Percentiles rank a stretch among this genome's conserved stretches.
phyloP scores from a whole-genome alignment of 2,888 invertebrate genomes.

The Clistopyga incitator region DNA sequence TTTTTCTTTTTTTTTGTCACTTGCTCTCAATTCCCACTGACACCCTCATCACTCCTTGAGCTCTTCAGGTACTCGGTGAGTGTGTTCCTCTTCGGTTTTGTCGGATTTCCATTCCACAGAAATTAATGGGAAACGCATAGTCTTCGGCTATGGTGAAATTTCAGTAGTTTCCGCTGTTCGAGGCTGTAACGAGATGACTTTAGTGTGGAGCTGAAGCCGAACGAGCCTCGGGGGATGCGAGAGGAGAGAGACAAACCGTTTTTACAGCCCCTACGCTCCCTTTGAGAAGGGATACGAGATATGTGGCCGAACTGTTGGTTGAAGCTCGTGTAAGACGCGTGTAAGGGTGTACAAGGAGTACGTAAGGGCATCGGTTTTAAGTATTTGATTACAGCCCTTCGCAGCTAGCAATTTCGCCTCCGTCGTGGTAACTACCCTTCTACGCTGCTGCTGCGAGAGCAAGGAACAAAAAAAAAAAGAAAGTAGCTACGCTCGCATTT shows the following conservation, averaged over 20 bases:
- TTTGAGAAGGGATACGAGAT: conserved; percentile 2
- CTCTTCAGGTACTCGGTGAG: not conserved
- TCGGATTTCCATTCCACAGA: not conserved
- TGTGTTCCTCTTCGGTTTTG: not conserved
- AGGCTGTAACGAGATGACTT: conserved; percentile 8
- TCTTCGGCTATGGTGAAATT: not conserved
- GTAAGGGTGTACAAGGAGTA: conserved; percentile 13
- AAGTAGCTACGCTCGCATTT: conserved; percentile 75
- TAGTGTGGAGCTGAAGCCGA: conserved; percentile 1
- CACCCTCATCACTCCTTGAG: conserved; percentile 21
- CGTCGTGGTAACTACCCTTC: conserved; percentile 74
- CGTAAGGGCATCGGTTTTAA: conserved; percentile 73
- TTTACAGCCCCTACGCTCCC: conserved; percentile 54
- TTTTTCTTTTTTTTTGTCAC: conserved; percentile 18
- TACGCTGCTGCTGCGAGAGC: conserved; percentile 17
- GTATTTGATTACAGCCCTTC: conserved; percentile 82
- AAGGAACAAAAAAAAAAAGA: conserved; percentile 34
- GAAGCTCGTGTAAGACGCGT: conserved; percentile 19
- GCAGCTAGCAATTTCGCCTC: conserved; percentile 77
- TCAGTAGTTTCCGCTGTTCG: not conserved
- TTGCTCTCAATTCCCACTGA: conserved; percentile 27
- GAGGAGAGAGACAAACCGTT: conserved; percentile 63
- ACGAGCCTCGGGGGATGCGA: conserved; percentile 54
- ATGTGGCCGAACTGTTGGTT: conserved; percentile 11
- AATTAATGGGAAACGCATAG: conserved; percentile 6